Evolutionary conservation across 2,797 vertebrate genomes (phyloP), one percentile per base, ranked within the genome.

Genomic region (Spizella passerina): DNA sequence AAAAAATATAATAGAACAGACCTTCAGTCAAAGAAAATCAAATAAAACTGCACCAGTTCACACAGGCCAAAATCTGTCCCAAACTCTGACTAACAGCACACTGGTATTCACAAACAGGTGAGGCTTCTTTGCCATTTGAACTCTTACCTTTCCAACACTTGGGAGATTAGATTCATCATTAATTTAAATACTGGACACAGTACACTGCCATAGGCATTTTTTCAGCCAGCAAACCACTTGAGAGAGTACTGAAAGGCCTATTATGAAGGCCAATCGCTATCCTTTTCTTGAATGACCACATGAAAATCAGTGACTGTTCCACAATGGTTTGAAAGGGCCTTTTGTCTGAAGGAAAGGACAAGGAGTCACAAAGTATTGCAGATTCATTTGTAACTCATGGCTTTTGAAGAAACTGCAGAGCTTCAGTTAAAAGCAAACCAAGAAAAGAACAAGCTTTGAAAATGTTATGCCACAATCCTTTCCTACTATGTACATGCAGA

Each of bases 261-360:
- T 92, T 94, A 77, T 52, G 65, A 94, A 94, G 82, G 68, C 78
- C 29, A 92, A 88, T 32, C 47, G n/a, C 77, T n/a, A 90, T 20
- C 76, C 83, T 73, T 88, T 78, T 88, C 83, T 72, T 97, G 95
- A 96, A 96, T 29, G 80, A 82, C 77, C 82, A 93, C 94, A 76
- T 66, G 88, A 96, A 97, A 93, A 96, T 85, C 46, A 10, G 71
- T 79, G 81, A 69, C 77, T 49, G 32, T 68, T 94, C 44, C 73
- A 89, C 70, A 71, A 82, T 26, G 20, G 61, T 89, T 8, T 89
- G 68, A 96, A 96, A 92, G 49, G 11, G 71, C 69, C 85, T 96
- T 96, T 95, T 94, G 88, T 82, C 56, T 73, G 56, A 85, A 86
- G 59, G 44, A 95, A 96, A 94, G 76, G 91, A 95, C 95, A 91